These are phyloP conservation scores for Diarsia brunnea DNA, from an alignment of 2,888 invertebrate genomes.

Conservation along the genomic window DNA sequence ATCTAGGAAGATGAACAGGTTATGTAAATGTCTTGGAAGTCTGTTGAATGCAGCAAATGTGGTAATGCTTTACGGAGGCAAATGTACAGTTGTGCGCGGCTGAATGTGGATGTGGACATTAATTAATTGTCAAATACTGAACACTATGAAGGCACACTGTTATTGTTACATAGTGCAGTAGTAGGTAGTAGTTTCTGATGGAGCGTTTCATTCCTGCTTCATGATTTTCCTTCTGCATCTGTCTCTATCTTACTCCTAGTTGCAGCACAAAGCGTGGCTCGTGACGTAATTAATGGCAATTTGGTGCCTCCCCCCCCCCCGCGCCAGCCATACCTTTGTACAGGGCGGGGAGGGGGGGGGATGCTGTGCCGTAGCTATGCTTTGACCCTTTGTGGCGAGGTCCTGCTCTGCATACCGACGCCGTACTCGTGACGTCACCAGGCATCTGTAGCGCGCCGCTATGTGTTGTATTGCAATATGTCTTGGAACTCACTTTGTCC, in stretches of 20 bases:
- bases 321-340: slow-evolving; percentile 5
- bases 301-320: slow-evolving; percentile 15
- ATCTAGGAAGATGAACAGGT: not conserved
- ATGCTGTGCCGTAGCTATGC: slow-evolving; percentile 63
- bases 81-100: too few relatives aligned
- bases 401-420: slow-evolving; percentile 51
- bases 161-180: not conserved
- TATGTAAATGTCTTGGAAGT: not conserved
- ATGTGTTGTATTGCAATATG: slow-evolving; percentile 13
- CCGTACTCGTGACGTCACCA: slow-evolving; percentile 19
- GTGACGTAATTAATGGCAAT: slow-evolving; percentile 58
- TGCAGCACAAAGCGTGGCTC: slow-evolving; percentile 39
- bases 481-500: slow-evolving; percentile 1
- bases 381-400: slow-evolving; percentile 64
- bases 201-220: not conserved
- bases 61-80: not conserved
- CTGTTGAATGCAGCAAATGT: too few relatives aligned
- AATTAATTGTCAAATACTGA: too few relatives aligned
- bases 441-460: slow-evolving; percentile 17
- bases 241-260: not conserved
- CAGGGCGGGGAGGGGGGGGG: slow-evolving; percentile 20
- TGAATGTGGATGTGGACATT: not conserved
- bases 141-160: not conserved
- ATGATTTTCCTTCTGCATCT: slow-evolving; percentile 17
- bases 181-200: not conserved